Conservation (phyloP, 2,888 invertebrate genomes). For the Sinelater perroti region DNA sequence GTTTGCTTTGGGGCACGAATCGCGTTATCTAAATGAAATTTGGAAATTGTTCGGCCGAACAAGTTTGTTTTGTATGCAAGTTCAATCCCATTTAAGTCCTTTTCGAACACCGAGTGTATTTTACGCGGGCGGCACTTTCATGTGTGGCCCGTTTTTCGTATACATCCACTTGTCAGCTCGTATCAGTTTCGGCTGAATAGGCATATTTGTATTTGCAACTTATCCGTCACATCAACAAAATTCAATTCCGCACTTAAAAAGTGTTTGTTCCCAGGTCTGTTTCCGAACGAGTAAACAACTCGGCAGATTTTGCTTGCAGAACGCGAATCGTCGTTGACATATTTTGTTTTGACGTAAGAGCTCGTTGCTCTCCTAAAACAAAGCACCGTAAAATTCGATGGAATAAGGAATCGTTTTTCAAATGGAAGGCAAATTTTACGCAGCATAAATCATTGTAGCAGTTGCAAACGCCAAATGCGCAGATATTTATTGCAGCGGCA, state of each 20-base stretch:
- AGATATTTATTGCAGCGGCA: slow-evolving; percentile 20
- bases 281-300: slow-evolving; percentile 17
- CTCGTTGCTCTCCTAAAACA: slow-evolving; percentile 4
- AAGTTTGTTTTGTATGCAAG: not conserved
- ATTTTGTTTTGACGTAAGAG: slow-evolving; percentile 19
- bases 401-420: slow-evolving; percentile 12
- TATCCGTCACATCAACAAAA: slow-evolving; percentile 17
- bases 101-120: not conserved
- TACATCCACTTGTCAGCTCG: slow-evolving; percentile 12
- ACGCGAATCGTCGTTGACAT: slow-evolving; percentile 11
- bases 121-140: not conserved
- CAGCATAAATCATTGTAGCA: slow-evolving; percentile 15
- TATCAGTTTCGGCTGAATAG: slow-evolving; percentile 13
- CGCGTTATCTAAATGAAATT: not conserved
- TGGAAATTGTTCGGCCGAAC: not conserved
- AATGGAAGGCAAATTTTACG: slow-evolving; percentile 11
- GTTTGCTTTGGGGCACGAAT: too few species aligned
- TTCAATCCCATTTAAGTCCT: not conserved
- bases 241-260: slow-evolving; percentile 19
- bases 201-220: slow-evolving; percentile 20
- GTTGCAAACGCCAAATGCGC: slow-evolving; percentile 19
- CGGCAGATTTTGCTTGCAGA: slow-evolving; percentile 14
- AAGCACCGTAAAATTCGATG: slow-evolving; percentile 13
- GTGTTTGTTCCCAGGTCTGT: slow-evolving; percentile 23
- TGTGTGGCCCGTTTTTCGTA: slow-evolving; percentile 1